A percentile compares a stretch with the other conserved stretches of the same genome.
These are phyloP conservation scores for Conus canariensis DNA, from an alignment of 2,888 invertebrate species.

Conservation along the genomic window DNA sequence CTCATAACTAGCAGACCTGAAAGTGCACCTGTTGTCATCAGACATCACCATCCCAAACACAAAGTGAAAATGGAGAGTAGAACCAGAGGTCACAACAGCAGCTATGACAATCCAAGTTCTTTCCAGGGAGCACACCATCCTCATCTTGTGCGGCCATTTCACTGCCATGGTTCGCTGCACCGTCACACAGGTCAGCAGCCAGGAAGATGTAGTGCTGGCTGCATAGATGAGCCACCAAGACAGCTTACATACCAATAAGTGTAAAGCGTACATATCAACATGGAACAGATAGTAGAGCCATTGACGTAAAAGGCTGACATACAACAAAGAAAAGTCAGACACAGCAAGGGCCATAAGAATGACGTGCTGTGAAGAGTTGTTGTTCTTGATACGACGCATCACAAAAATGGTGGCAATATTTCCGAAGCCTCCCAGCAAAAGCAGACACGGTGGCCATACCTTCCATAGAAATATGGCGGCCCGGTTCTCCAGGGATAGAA, in stretches of 20 bases:
- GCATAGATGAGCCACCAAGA: background rate
- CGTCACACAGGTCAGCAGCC: slow-evolving; percentile 12
- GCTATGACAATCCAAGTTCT: background rate
- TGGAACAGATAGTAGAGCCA: background rate
- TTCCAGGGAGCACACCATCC: background rate
- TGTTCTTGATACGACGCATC: background rate
- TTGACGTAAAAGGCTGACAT: background rate
- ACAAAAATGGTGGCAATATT: slow-evolving; percentile 11
- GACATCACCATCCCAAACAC: background rate
- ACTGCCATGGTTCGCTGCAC: background rate
- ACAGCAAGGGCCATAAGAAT: background rate
- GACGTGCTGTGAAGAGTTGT: background rate
- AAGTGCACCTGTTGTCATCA: background rate
- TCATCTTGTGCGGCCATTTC: background rate
- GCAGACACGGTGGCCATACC: background rate
- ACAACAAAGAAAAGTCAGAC: background rate
- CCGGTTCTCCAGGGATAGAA: background rate
- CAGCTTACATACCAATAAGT: background rate
- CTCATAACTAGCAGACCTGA: background rate
- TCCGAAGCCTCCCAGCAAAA: background rate
- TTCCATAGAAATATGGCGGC: background rate
- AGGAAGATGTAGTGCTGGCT: background rate
- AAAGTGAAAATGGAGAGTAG: background rate
- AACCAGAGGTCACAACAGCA: background rate
- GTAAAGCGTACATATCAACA: background rate